Evolutionary conservation across 1,140 invertebrate species (phyloP).

Genomic region (Monomorium pharaonis): DNA sequence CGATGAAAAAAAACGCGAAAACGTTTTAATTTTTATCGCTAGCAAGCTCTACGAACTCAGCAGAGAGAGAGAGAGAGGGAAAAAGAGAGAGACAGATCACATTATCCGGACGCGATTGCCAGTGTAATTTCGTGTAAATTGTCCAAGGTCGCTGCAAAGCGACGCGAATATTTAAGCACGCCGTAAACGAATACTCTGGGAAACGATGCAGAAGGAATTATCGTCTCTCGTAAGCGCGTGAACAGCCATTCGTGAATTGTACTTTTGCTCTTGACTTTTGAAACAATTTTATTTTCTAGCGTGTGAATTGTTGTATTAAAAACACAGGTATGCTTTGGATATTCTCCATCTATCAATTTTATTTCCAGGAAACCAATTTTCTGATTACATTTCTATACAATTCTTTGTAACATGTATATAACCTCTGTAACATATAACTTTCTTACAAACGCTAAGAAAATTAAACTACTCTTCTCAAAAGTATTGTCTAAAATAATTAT

Average conservation of each 20-base stretch:
- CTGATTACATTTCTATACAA: constrained; percentile 9
- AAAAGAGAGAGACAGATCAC: constrained; percentile 16
- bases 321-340: not conserved
- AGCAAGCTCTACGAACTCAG: constrained; percentile 3
- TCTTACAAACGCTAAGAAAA: not conserved
- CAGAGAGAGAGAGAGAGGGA: not conserved
- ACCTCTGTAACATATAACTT: no score
- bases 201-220: constrained; percentile 22
- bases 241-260: not conserved
- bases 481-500: not conserved
- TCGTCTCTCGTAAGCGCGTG: not conserved
- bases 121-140: constrained; percentile 41
- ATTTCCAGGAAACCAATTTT: constrained; percentile 13
- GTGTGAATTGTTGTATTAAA: not conserved
- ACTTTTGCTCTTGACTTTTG: not conserved
- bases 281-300: not conserved
- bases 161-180: constrained; percentile 9
- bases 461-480: not conserved
- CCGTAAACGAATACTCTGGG: not conserved
- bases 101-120: constrained; percentile 35
- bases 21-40: constrained; percentile 55
- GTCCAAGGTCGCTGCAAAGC: constrained; percentile 40
- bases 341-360: not conserved
- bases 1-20: constrained; percentile 19
- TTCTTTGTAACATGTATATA: not conserved